Conservation (phyloP, 2,113 vertebrate genomes). For the Engystomops pustulosus region DNA sequence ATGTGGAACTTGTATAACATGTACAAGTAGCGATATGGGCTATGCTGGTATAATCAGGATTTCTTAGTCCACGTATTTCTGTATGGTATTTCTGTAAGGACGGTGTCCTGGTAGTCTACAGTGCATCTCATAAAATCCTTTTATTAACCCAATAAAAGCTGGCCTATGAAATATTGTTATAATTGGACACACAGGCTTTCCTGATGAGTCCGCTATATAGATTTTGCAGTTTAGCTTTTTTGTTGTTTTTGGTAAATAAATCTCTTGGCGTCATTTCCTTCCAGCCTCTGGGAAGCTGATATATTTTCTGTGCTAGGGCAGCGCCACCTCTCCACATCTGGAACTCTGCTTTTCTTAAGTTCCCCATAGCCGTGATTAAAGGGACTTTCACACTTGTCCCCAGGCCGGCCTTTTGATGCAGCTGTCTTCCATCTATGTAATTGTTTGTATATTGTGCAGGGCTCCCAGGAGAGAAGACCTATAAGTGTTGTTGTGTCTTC, state of each 20-base stretch:
- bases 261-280: neutral
- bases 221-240: neutral
- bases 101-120: too few species aligned
- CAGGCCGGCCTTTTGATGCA: neutral
- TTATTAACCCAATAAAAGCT: too few species aligned
- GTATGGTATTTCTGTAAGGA: too few species aligned
- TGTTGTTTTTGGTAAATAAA: neutral
- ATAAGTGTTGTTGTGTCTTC: neutral
- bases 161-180: too few species aligned
- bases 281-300: neutral
- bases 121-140: too few species aligned
- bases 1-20: too few species aligned
- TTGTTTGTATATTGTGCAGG: neutral
- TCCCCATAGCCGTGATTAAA: neutral
- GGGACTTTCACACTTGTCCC: neutral
- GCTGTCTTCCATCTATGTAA: conserved; percentile 7
- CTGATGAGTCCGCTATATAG: too few species aligned
- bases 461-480: neutral
- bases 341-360: neutral
- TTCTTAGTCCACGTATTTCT: too few species aligned
- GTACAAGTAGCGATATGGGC: too few species aligned
- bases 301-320: neutral
- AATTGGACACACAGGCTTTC: too few species aligned
- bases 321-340: neutral
- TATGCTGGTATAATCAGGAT: too few species aligned